Evolutionary conservation across 2,797 vertebrate genomes (phyloP).

Genomic region (Fratercula arctica): DNA sequence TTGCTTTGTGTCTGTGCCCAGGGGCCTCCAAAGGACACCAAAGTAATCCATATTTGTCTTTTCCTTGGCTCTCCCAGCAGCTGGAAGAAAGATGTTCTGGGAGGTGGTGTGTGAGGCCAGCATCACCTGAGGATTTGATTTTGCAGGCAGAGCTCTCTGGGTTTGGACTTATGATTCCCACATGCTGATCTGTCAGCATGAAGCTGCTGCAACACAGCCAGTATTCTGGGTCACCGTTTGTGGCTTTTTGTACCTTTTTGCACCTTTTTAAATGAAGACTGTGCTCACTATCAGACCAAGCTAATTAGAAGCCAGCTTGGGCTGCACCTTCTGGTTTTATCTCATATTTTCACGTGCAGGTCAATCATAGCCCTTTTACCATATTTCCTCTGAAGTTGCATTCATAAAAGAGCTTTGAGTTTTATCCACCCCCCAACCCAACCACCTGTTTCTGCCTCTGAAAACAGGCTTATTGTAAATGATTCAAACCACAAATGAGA

Average conservation of each 20-base stretch:
- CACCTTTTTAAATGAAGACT: background rate
- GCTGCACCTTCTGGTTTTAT: background rate
- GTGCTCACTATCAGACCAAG: background rate
- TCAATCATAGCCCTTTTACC: background rate
- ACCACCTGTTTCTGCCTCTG: conserved; percentile 41
- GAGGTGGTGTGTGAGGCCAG: background rate
- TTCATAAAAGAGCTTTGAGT: background rate
- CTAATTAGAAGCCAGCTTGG: background rate
- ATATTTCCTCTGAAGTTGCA: background rate
- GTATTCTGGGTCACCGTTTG: background rate
- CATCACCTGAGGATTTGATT: background rate
- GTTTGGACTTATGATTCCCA: background rate
- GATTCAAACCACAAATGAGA: conserved; percentile 64
- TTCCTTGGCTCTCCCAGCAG: background rate
- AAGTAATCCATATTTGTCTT: background rate
- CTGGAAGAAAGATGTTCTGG: background rate
- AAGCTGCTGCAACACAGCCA: background rate
- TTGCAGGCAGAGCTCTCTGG: background rate
- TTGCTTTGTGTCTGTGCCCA: background rate
- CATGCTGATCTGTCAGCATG: background rate
- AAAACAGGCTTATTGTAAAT: conserved; percentile 56
- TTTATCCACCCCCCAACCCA: background rate
- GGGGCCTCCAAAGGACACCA: background rate
- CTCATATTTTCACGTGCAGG: background rate
- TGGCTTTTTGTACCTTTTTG: background rate